A percentile compares a stretch with the other conserved stretches of the same genome.
Conservation (phyloP, 2,797 vertebrate species). For the Halcyon badia region DNA sequence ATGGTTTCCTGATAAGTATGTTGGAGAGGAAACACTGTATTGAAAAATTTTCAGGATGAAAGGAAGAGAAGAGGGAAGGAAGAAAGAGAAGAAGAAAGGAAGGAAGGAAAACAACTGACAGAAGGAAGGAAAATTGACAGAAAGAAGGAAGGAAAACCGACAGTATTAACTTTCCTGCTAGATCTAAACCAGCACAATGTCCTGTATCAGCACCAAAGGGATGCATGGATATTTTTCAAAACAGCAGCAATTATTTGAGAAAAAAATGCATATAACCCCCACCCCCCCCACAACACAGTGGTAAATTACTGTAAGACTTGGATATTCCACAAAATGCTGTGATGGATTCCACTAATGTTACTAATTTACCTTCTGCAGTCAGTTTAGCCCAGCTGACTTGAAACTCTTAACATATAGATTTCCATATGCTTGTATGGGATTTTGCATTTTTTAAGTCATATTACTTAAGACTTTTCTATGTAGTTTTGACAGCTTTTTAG, state of each 20-base stretch:
- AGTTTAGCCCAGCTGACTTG: neutral
- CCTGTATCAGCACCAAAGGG: neutral
- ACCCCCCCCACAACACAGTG: fast-evolving
- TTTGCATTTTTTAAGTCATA: neutral
- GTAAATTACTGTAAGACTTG: neutral
- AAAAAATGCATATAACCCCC: neutral
- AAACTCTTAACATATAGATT: neutral
- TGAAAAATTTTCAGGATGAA: neutral
- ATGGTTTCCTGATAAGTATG: conserved; percentile 31
- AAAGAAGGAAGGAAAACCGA: neutral
- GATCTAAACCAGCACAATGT: neutral
- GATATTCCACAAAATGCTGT: neutral
- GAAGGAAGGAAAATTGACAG: too few relatives aligned
- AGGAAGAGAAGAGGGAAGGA: neutral
- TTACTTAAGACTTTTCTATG: neutral
- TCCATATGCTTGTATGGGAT: neutral
- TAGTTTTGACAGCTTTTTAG: neutral
- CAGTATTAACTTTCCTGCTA: neutral
- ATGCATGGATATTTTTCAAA: neutral
- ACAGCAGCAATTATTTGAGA: neutral
- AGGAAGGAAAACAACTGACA: too few relatives aligned
- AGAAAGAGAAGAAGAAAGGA: neutral
- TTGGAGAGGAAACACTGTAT: neutral
- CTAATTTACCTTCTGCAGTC: neutral
- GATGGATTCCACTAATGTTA: neutral